These are phyloP conservation scores for Pomatorhinus ruficollis DNA, from an alignment of 2,113 vertebrate genomes.

Conservation along the genomic window DNA sequence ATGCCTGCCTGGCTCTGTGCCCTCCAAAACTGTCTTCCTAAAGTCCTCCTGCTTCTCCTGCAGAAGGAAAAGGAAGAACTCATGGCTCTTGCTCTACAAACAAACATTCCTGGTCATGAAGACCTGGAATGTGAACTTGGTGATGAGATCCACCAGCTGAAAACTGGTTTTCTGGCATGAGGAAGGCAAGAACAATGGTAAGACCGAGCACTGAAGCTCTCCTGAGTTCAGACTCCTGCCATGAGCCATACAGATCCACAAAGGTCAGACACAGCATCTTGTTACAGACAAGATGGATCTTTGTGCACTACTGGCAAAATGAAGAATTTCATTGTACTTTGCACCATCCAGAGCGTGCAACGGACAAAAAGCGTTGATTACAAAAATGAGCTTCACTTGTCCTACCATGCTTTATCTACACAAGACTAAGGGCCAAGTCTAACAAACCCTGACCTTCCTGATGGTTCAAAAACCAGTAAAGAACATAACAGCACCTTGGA, in stretches of 20 bases:
- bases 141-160: constrained; percentile 15
- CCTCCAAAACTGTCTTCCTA: constrained; percentile 68
- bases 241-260: background rate
- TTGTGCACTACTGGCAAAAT: background rate
- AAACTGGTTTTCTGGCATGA: background rate
- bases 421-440: background rate
- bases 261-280: background rate
- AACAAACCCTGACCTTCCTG: background rate
- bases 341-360: background rate
- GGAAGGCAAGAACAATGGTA: background rate
- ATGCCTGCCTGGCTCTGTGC: constrained; percentile 69
- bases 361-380: background rate
- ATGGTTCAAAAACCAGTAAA: background rate
- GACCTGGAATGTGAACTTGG: constrained; percentile 47
- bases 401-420: background rate
- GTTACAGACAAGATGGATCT: background rate
- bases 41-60: constrained; percentile 71
- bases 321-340: background rate
- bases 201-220: background rate
- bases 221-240: background rate
- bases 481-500: background rate
- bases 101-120: constrained; percentile 59
- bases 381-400: background rate
- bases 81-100: constrained; percentile 63
- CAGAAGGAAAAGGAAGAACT: constrained; percentile 74